These are phyloP conservation scores for Oryzaephilus surinamensis DNA, from an alignment of 1,140 invertebrate genomes.

Conservation along the genomic window DNA sequence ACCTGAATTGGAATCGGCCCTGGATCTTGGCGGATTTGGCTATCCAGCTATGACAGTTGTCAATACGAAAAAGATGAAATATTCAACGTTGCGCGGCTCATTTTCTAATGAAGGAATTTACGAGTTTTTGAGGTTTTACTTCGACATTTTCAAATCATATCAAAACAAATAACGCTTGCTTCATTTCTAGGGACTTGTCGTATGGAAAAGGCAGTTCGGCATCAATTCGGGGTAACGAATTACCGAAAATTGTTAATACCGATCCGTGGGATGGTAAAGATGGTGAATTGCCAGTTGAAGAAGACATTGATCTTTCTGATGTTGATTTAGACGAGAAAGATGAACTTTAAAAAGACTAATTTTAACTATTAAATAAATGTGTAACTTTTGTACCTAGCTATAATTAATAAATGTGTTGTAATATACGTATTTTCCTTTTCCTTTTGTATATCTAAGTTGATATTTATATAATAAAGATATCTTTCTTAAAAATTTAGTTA, in stretches of 20 bases:
- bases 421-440: no score
- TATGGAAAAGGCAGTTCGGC: conserved; percentile 90
- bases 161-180: not conserved
- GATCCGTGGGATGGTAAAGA: conserved; percentile 97
- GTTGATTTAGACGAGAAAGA: conserved; percentile 79
- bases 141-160: not conserved
- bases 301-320: conserved; percentile 89
- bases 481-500: no score
- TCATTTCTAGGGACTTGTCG: conserved; percentile 69
- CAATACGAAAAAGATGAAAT: conserved; percentile 96
- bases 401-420: no score
- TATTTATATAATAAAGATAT: no score
- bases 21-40: conserved; percentile 90
- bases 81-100: conserved; percentile 83
- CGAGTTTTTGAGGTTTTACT: conserved; percentile 26
- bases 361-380: conserved; percentile 5
- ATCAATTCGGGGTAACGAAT: conserved; percentile 72
- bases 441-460: no score
- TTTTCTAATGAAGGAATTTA: conserved; percentile 88
- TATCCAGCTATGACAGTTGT: conserved; percentile 93
- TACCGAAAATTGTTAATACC: conserved; percentile 64
- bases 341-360: conserved; percentile 67
- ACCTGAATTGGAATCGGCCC: conserved; percentile 67
- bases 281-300: conserved; percentile 76
- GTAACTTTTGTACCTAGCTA: no score